These are phyloP conservation scores for Eretmocerus hayati DNA, from an alignment of 2,888 invertebrate genomes.

Conservation along the genomic window DNA sequence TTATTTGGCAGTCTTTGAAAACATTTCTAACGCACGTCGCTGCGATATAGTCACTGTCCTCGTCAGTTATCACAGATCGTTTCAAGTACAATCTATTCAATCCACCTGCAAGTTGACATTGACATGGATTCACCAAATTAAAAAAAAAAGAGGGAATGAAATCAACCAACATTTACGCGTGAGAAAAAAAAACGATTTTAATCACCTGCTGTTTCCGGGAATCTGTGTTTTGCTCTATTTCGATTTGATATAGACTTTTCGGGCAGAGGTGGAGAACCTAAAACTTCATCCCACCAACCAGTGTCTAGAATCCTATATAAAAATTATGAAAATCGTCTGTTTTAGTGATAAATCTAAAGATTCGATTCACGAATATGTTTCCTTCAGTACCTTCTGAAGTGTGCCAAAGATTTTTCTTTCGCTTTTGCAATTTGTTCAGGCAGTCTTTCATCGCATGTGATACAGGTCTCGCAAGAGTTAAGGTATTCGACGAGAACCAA, in stretches of 20 bases:
- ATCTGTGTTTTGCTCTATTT: constrained; percentile 42
- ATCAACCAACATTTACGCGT: no score
- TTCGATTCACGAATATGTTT: background rate
- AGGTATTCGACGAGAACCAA: constrained; percentile 46
- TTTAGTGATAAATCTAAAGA: background rate
- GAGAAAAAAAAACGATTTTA: no score
- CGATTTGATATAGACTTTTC: constrained; percentile 24
- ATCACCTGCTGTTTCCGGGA: constrained; percentile 37
- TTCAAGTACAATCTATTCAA: constrained; percentile 39
- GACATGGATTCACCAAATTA: no score
- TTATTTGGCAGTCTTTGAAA: constrained; percentile 39
- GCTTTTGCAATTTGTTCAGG: constrained; percentile 30
- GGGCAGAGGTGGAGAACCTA: constrained; percentile 30
- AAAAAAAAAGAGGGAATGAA: no score
- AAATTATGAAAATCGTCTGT: background rate
- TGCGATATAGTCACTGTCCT: constrained; percentile 47
- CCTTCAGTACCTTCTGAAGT: constrained; percentile 35
- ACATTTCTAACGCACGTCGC: constrained; percentile 45
- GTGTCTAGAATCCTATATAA: constrained; percentile 35
- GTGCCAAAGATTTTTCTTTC: constrained; percentile 30
- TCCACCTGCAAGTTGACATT: constrained; percentile 26
- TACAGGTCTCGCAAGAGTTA: constrained; percentile 38
- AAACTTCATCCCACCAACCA: constrained; percentile 45
- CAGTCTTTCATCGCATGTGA: constrained; percentile 41
- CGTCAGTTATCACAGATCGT: constrained; percentile 39